These are phyloP conservation scores for Priocnemis perturbator DNA, from an alignment of 2,888 invertebrate species.

Conservation along the genomic window DNA sequence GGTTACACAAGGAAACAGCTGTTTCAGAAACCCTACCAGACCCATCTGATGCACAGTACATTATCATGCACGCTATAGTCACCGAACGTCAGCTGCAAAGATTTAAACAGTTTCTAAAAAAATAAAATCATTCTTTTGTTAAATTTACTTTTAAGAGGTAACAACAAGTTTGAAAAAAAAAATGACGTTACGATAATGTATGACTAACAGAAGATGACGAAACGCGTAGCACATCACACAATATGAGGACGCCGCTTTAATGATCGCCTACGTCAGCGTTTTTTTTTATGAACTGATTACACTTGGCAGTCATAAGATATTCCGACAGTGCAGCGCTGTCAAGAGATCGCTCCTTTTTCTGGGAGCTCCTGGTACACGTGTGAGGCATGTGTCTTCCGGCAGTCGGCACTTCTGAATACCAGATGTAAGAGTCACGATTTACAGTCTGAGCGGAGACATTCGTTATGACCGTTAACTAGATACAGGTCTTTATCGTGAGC, in stretches of 20 bases:
- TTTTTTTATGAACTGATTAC: no score
- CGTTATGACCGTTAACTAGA: constrained; percentile 31
- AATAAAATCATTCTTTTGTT: constrained; percentile 38
- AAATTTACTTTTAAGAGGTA: neutral
- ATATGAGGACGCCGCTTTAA: neutral
- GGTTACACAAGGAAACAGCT: constrained; percentile 82
- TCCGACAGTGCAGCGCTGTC: constrained; percentile 14
- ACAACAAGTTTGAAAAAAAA: no score
- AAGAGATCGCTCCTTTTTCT: constrained; percentile 39
- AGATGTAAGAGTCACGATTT: constrained; percentile 35
- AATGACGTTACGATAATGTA: no score
- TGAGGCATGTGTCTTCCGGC: constrained; percentile 35
- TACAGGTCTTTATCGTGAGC: constrained; percentile 21
- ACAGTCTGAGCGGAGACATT: constrained; percentile 24
- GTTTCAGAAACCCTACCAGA: constrained; percentile 77
- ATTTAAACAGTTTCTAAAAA: constrained; percentile 75
- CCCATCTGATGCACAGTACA: constrained; percentile 76
- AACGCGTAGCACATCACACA: no score
- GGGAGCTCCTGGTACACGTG: constrained; percentile 31
- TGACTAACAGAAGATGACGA: no score
- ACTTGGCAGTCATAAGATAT: constrained; percentile 4
- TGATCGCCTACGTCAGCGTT: neutral
- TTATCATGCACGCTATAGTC: constrained; percentile 79
- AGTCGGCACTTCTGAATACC: constrained; percentile 31
- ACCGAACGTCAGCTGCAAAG: constrained; percentile 77